These are phyloP conservation scores for Glaucomys volans DNA, from an alignment of 2,113 vertebrate genomes.

Conservation along the genomic window DNA sequence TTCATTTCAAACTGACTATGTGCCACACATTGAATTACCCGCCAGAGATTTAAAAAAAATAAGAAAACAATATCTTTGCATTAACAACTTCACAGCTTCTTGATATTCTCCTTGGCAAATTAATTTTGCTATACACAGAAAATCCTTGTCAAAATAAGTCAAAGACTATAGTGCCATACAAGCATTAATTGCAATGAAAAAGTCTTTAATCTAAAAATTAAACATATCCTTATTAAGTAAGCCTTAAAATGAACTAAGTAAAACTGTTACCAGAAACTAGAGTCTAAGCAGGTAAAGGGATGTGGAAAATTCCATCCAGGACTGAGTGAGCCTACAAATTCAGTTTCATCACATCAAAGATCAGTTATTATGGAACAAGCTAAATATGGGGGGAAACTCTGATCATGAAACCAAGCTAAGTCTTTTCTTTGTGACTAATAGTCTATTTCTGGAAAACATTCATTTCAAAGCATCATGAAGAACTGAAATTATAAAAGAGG, in stretches of 20 bases:
- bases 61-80: background rate
- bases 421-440: conserved; percentile 66
- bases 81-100: background rate
- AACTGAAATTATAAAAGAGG: conserved; percentile 74
- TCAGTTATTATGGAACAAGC: conserved; percentile 49
- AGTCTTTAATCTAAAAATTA: conserved; percentile 4
- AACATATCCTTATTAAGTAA: background rate
- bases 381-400: conserved; percentile 41
- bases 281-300: background rate
- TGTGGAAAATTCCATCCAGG: conserved; percentile 71
- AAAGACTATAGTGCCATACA: conserved; percentile 22
- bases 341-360: background rate
- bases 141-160: conserved; percentile 3
- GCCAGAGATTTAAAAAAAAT: background rate
- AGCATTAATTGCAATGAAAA: background rate
- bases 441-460: conserved; percentile 79
- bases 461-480: conserved; percentile 63
- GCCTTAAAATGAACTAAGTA: background rate
- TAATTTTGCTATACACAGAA: background rate
- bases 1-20: background rate
- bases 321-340: conserved; percentile 10
- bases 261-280: conserved; percentile 6
- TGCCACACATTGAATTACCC: background rate
- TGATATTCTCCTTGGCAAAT: background rate
- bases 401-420: conserved; percentile 69